Evolutionary conservation across 1,140 invertebrate species (phyloP).

Genomic region (Homarus americanus): DNA sequence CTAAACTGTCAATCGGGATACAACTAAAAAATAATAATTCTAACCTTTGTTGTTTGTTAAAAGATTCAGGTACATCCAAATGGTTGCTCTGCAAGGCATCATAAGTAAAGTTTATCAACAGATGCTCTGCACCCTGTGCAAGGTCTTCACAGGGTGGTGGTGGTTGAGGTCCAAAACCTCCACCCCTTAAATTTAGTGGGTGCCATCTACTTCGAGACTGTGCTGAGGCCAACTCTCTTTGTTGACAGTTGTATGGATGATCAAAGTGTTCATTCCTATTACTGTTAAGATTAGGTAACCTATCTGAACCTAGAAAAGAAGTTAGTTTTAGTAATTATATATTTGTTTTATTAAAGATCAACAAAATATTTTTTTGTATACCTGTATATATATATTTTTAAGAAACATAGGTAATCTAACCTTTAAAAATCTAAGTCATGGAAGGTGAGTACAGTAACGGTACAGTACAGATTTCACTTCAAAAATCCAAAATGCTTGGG

Average conservation of each 20-base stretch:
- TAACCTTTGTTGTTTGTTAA: constrained; percentile 23
- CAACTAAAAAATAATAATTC: not conserved
- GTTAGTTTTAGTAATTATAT: too few relatives aligned
- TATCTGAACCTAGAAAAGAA: too few relatives aligned
- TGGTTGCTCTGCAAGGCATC: constrained; percentile 30
- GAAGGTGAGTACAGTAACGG: too few relatives aligned
- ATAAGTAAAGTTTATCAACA: constrained; percentile 42
- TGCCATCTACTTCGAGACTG: constrained; percentile 3
- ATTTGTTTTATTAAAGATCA: too few relatives aligned
- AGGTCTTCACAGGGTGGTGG: constrained; percentile 12
- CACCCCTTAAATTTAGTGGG: constrained; percentile 28
- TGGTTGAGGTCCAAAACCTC: constrained; percentile 21
- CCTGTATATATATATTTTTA: too few relatives aligned
- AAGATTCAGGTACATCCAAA: constrained; percentile 5
- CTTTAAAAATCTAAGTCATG: too few relatives aligned
- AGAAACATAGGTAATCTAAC: too few relatives aligned
- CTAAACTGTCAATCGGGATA: too few relatives aligned
- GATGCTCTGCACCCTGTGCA: constrained; percentile 32
- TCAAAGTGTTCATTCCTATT: not conserved
- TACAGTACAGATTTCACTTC: too few relatives aligned
- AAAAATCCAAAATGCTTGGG: too few relatives aligned
- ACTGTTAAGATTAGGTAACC: not conserved
- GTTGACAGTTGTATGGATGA: not conserved
- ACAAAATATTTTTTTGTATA: too few relatives aligned
- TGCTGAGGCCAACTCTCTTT: not conserved